Conservation (phyloP, 2,888 invertebrate genomes). For the Stictocephala bisonia region DNA sequence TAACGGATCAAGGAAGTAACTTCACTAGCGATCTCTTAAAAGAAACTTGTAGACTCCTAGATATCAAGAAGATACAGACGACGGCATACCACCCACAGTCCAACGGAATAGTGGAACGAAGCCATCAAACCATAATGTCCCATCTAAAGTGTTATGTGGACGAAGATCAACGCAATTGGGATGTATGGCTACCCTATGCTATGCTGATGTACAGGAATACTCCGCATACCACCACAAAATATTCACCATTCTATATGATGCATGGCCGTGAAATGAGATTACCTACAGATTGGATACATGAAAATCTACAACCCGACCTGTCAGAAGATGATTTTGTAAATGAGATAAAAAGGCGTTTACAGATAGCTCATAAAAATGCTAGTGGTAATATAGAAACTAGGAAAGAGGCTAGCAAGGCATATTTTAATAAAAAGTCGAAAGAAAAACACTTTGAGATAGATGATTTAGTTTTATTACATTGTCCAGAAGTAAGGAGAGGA, state of each 20-base stretch:
- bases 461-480: not conserved
- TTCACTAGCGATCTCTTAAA: slow-evolving; percentile 62
- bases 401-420: not conserved
- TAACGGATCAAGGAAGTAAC: slow-evolving; percentile 63
- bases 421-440: not conserved
- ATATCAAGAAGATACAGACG: slow-evolving; percentile 27
- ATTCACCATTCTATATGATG: slow-evolving; percentile 50
- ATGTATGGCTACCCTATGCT: slow-evolving; percentile 59
- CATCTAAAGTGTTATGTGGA: slow-evolving; percentile 60
- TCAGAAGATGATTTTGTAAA: slow-evolving; percentile 5
- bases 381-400: not conserved
- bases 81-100: slow-evolving; percentile 60
- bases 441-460: not conserved
- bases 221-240: slow-evolving; percentile 57
- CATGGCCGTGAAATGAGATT: slow-evolving; percentile 47
- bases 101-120: slow-evolving; percentile 61
- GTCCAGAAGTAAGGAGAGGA: not conserved
- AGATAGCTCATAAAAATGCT: slow-evolving; percentile 7
- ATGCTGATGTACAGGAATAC: slow-evolving; percentile 60
- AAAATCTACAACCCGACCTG: slow-evolving; percentile 6
- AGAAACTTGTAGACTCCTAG: slow-evolving; percentile 51
- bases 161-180: slow-evolving; percentile 60
- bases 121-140: slow-evolving; percentile 60
- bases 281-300: slow-evolving; percentile 9
- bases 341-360: not conserved